phyloP scores from a whole-genome alignment of 2,113 vertebrate species.

The Calyptomena viridis region DNA sequence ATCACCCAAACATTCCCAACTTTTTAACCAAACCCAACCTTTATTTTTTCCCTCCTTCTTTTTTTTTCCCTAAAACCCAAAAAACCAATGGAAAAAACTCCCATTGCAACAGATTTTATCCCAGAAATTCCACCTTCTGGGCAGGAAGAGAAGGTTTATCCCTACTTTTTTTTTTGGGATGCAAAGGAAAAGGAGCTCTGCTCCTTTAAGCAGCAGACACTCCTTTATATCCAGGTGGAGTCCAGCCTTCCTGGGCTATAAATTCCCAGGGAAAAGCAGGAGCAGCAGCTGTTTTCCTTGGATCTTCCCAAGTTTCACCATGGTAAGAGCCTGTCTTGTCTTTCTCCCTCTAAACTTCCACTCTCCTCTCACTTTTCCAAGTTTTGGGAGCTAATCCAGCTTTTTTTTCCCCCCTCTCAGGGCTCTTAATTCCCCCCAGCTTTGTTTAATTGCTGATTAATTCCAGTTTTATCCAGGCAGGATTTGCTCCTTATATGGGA shows the following conservation, averaged over 20 bases:
- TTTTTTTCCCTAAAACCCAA: too few species aligned
- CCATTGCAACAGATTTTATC: too few species aligned
- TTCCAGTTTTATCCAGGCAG: neutral
- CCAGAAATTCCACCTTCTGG: too few species aligned
- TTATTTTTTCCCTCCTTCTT: too few species aligned
- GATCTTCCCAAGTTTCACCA: neutral
- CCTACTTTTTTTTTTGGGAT: neutral
- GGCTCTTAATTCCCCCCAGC: neutral
- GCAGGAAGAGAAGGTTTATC: neutral
- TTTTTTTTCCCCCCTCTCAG: neutral
- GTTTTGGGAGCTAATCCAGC: too few species aligned
- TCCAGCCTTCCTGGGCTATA: conserved; percentile 56
- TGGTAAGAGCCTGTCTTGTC: conserved; percentile 41
- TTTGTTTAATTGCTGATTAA: neutral
- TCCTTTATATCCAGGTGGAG: conserved; percentile 54
- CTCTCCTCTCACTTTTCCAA: too few species aligned
- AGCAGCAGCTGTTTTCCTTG: conserved; percentile 28
- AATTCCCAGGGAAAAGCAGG: conserved; percentile 47
- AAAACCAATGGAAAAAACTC: neutral
- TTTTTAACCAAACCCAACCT: neutral
- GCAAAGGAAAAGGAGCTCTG: conserved; percentile 35
- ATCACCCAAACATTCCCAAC: neutral
- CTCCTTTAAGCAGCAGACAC: conserved; percentile 50
- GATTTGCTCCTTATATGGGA: conserved; percentile 59
- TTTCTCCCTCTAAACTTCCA: neutral